Base-by-base conservation (phyloP, 2,797 vertebrate species). In the Silurus lanzhouensis region DNA sequence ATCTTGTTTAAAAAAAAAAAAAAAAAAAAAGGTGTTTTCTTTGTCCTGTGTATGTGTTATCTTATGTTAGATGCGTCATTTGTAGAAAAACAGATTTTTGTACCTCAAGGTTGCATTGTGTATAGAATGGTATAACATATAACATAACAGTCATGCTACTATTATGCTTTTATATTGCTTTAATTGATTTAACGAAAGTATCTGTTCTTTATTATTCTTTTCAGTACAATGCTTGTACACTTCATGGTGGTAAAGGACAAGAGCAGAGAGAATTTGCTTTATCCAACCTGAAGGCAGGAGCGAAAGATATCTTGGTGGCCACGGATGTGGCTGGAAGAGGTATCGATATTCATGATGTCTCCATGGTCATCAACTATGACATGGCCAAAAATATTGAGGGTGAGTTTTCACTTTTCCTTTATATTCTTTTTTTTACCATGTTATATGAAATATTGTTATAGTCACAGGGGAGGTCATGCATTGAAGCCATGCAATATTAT, bases 301-400 rank as follows among this genome's bases (percentile, higher is more conserved):
- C 97, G 92, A 99, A 99, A 94, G 98, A 99, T 89, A 99, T 99
- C 92, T 91, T 99, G 95, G 98, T 99, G 92, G 98, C 98, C 85
- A 99, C 98, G 0, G 98, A 99, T 2, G 98, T 99, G 88, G 98
- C 98, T 1, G 98, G 98, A 27, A 96, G 98, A 84, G 98, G 98
- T 92, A 99, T 99, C 12, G 98, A 99, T 90, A 99, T 99, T 94
- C 98, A 99, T 0, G 98, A 99, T 31, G 98, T 99, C 57, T 99
- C 98, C 25, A 99, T 98, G 97, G 98, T 99, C 4, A 87, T 99
- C 86, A 99, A 99, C 94, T 99, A 99, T 1, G 98, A 99, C 93
- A 99, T 99, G 98, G 98, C 98, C 67, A 99, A 99, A 93, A 99
- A 99, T 92, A 99, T 99, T 10, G 98, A 99, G 94, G 98, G 98